Percentiles rank a stretch among this genome's conserved stretches.
These are phyloP conservation scores for Plebejus argus DNA, from an alignment of 2,888 invertebrate genomes.

Conservation along the genomic window DNA sequence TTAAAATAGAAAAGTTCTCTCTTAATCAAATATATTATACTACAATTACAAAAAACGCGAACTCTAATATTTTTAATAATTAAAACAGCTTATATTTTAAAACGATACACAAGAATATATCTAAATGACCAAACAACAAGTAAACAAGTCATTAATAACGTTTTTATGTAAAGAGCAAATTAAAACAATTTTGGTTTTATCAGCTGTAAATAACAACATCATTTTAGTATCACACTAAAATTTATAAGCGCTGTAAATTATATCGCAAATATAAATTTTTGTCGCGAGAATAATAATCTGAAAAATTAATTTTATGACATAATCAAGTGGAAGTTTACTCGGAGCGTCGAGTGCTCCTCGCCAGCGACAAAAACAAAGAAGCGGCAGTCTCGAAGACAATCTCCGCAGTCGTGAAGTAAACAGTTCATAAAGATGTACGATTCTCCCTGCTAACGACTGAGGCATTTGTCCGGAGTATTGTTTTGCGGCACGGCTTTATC, in stretches of 20 bases:
- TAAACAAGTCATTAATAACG: slow-evolving; percentile 18
- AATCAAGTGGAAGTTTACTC: slow-evolving; percentile 28
- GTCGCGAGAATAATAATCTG: slow-evolving; percentile 11
- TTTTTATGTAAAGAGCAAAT: slow-evolving; percentile 17
- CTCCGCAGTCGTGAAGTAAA: slow-evolving; percentile 60
- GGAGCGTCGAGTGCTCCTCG: slow-evolving; percentile 9
- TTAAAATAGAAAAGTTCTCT: not conserved
- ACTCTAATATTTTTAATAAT: not conserved
- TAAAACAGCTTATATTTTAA: not conserved
- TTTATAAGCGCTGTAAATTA: slow-evolving; percentile 15
- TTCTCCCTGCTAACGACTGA: slow-evolving; percentile 67
- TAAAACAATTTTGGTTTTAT: slow-evolving; percentile 15
- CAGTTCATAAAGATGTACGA: slow-evolving; percentile 72
- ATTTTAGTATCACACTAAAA: slow-evolving; percentile 23
- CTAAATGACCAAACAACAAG: not conserved
- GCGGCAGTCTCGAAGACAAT: slow-evolving; percentile 47
- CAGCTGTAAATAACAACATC: slow-evolving; percentile 18
- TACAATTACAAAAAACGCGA: not conserved
- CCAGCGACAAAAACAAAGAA: slow-evolving; percentile 32
- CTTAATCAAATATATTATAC: not conserved
- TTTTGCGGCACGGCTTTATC: slow-evolving; percentile 77
- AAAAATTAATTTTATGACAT: slow-evolving; percentile 30
- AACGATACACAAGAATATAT: not conserved
- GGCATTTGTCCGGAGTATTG: slow-evolving; percentile 72
- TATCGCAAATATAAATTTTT: slow-evolving; percentile 17